Conservation (phyloP, 2,113 vertebrate genomes). For the Tyrannus savana region DNA sequence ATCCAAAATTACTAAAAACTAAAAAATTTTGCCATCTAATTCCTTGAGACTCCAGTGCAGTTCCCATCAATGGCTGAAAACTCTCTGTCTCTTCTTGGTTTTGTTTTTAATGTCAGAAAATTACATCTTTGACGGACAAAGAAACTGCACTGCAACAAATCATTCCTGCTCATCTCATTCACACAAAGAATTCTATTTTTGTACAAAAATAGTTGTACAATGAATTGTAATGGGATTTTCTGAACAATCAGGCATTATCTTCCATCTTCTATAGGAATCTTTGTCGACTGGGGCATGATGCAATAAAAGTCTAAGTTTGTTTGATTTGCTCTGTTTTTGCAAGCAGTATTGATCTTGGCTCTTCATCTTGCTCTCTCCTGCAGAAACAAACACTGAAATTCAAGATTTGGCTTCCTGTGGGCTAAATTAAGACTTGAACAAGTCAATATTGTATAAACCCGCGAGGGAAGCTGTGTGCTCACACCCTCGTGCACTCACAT, state of each 20-base stretch:
- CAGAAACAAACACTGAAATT: constrained; percentile 51
- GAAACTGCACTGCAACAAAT: neutral
- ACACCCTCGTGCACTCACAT: neutral
- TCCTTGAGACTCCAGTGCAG: neutral
- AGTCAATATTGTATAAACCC: neutral
- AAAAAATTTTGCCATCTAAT: neutral
- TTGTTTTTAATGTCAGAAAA: neutral
- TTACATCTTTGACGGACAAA: neutral
- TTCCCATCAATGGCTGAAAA: neutral
- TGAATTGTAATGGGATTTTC: neutral
- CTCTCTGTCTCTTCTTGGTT: neutral
- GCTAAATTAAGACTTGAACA: constrained; percentile 28
- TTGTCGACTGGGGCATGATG: neutral
- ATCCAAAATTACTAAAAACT: neutral
- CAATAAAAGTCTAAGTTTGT: neutral
- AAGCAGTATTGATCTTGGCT: constrained; percentile 55
- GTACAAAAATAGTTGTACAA: neutral
- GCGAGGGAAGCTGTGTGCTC: neutral
- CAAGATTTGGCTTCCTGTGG: constrained; percentile 15
- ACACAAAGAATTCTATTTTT: constrained; percentile 20
- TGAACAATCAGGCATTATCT: constrained; percentile 37
- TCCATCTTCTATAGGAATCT: constrained; percentile 4
- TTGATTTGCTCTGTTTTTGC: constrained; percentile 4
- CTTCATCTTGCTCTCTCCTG: neutral
- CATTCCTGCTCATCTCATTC: neutral